These are phyloP conservation scores for Drosophila leonis DNA, from an alignment of 2,888 invertebrate species.

Conservation along the genomic window DNA sequence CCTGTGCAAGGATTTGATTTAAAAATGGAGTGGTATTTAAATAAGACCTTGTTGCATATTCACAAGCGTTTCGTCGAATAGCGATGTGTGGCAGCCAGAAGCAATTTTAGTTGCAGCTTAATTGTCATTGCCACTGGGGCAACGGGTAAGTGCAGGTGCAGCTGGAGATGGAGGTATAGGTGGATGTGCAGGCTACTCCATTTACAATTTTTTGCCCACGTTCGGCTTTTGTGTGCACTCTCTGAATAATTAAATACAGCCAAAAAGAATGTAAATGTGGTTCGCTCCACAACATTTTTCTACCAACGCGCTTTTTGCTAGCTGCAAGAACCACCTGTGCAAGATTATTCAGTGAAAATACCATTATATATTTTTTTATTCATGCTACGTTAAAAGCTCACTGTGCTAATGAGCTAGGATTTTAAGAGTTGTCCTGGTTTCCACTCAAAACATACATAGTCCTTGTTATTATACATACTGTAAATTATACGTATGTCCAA, in stretches of 20 bases:
- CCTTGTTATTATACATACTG: not conserved
- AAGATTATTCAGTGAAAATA: constrained; percentile 35
- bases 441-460: not conserved
- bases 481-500: not conserved
- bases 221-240: constrained; percentile 63
- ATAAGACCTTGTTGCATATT: constrained; percentile 79
- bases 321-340: constrained; percentile 21
- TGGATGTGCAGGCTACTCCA: constrained; percentile 1
- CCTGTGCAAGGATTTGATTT: constrained; percentile 75
- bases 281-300: constrained; percentile 23
- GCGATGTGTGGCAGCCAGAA: constrained; percentile 44
- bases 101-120: constrained; percentile 79
- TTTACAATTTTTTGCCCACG: constrained; percentile 20
- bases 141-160: not conserved
- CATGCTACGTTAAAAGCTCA: constrained; percentile 3
- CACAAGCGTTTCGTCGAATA: constrained; percentile 41
- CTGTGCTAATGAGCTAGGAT: constrained; percentile 27
- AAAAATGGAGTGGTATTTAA: constrained; percentile 81
- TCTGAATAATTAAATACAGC: constrained; percentile 75
- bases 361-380: constrained; percentile 25
- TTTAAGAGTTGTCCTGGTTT: constrained; percentile 8
- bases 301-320: constrained; percentile 23
- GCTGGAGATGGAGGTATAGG: not conserved
- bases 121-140: constrained; percentile 60
- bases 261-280: constrained; percentile 78